phyloP scores from a whole-genome alignment of 1,140 invertebrate species.

The Adelges cooleyi region DNA sequence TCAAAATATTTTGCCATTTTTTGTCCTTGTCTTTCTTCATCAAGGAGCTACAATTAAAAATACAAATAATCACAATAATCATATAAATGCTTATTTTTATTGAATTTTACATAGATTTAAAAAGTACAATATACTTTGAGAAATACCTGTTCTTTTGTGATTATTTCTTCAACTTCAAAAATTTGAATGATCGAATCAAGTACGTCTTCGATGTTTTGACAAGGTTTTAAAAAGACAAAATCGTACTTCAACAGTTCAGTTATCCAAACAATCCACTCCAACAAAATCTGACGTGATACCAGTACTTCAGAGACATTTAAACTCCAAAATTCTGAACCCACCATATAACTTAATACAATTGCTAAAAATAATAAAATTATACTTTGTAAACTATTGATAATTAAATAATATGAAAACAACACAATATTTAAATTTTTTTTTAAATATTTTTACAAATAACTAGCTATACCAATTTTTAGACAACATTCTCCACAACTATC shows the following conservation, averaged over 20 bases:
- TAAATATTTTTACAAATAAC: too few species aligned
- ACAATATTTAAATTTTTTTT: too few species aligned
- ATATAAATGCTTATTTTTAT: too few species aligned
- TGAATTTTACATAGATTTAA: neutral
- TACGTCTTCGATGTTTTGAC: neutral
- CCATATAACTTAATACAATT: neutral
- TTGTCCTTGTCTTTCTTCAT: neutral
- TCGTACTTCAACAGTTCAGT: constrained; percentile 5
- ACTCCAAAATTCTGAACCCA: neutral
- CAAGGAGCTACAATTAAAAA: neutral
- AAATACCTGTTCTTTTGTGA: neutral
- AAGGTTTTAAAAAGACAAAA: constrained; percentile 19
- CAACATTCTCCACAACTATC: too few species aligned
- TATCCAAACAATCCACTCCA: neutral
- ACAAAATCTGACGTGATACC: neutral
- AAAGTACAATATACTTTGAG: neutral
- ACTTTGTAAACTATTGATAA: neutral
- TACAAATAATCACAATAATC: neutral
- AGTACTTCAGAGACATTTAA: neutral
- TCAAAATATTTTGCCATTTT: neutral
- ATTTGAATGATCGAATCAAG: neutral
- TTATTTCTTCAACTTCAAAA: constrained; percentile 7
- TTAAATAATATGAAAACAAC: neutral
- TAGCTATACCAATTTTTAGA: too few species aligned
- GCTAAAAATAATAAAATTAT: neutral